phyloP scores from a whole-genome alignment of 2,797 vertebrate species.

The Parauchenoglanis ngamensis region DNA sequence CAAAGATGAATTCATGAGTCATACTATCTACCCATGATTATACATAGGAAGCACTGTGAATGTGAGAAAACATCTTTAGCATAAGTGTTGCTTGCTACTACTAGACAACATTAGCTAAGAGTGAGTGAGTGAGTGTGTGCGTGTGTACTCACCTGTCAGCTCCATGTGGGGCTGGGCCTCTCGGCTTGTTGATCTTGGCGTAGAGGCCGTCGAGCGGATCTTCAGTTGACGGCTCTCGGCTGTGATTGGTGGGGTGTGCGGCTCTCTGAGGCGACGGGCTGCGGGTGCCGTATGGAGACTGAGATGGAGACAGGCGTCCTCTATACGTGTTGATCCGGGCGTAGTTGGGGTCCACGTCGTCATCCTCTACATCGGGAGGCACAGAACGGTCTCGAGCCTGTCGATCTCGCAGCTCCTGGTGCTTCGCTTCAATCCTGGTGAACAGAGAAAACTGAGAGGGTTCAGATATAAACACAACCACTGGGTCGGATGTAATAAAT shows the following conservation, averaged over 20 bases:
- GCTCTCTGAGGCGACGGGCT: slow-evolving; percentile 64
- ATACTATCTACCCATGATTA: not conserved
- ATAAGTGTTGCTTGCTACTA: not conserved
- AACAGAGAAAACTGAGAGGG: slow-evolving; percentile 4
- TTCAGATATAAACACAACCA: not conserved
- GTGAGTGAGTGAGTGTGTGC: not conserved
- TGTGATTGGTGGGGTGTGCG: slow-evolving; percentile 72
- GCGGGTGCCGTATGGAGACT: slow-evolving; percentile 47
- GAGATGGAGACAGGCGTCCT: slow-evolving; percentile 65
- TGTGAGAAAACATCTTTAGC: not conserved
- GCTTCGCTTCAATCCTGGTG: slow-evolving; percentile 86
- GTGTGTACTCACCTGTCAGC: slow-evolving; percentile 82
- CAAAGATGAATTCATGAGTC: not conserved
- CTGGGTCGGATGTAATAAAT: not conserved
- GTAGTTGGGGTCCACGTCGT: slow-evolving; percentile 92
- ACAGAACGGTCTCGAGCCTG: slow-evolving; percentile 70
- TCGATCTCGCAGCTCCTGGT: slow-evolving; percentile 85
- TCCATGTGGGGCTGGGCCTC: slow-evolving; percentile 71
- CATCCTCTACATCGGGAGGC: slow-evolving; percentile 86
- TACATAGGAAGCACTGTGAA: not conserved
- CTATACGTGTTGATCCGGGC: slow-evolving; percentile 91
- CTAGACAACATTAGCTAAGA: not conserved
- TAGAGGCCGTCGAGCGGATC: slow-evolving; percentile 88
- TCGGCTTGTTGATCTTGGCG: slow-evolving; percentile 92
- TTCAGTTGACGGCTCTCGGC: slow-evolving; percentile 75